Percentiles rank a stretch among this genome's conserved stretches.
Conservation (phyloP, 2,888 invertebrate genomes). For the Lasiommata megera region DNA sequence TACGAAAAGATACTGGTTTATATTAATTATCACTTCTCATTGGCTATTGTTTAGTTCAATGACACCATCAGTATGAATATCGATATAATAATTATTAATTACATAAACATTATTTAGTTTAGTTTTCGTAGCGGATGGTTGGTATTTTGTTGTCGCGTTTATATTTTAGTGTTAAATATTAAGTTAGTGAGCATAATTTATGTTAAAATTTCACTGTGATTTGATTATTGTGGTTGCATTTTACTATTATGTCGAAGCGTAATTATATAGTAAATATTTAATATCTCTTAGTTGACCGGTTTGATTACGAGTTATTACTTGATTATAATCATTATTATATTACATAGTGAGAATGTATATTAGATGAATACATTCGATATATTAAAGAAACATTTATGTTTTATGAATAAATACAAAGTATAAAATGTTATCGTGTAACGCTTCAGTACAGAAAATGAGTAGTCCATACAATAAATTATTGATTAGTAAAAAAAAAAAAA, state of each 20-base stretch:
- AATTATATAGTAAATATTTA: conserved; percentile 35
- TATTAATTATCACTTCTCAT: no score
- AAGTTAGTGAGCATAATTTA: conserved; percentile 72
- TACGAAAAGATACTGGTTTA: no score
- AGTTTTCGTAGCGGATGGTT: conserved; percentile 21
- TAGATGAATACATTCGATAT: conserved; percentile 32
- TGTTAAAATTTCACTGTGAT: conserved; percentile 77
- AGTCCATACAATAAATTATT: conserved; percentile 61
- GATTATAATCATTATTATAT: conserved; percentile 34
- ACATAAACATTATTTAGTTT: conserved; percentile 19
- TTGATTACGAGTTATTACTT: conserved; percentile 29
- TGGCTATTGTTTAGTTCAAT: conserved; percentile 35
- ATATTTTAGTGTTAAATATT: conserved; percentile 63
- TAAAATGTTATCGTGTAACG: conserved; percentile 62
- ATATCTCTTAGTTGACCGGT: conserved; percentile 33
- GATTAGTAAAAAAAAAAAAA: conserved; percentile 54
- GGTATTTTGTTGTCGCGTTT: conserved; percentile 28
- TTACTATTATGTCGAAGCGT: conserved; percentile 58
- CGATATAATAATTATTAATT: no score
- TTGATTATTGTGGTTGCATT: conserved; percentile 73
- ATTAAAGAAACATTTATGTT: conserved; percentile 31
- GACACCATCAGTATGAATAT: conserved; percentile 49
- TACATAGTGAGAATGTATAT: conserved; percentile 34
- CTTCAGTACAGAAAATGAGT: conserved; percentile 72
- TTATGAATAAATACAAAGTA: conserved; percentile 33